Percentiles rank a stretch among this genome's conserved stretches.
phyloP scores from a whole-genome alignment of 2,797 vertebrate genomes.

The Sus cebifrons region DNA sequence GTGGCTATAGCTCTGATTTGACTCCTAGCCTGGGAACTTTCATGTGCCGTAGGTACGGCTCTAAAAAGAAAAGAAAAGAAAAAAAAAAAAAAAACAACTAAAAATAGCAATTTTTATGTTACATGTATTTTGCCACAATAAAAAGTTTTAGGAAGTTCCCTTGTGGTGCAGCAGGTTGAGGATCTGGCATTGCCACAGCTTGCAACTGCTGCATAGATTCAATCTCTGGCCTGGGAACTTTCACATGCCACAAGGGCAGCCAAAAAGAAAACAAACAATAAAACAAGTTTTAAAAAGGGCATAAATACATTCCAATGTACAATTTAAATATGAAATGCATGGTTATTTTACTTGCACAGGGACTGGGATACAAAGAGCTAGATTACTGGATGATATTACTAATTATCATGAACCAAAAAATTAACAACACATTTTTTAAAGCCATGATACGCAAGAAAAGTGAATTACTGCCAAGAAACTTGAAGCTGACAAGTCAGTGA shows the following conservation, averaged over 20 bases:
- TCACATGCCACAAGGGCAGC: no score
- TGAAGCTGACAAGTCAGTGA: not conserved
- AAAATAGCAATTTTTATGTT: not conserved
- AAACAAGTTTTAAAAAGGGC: conserved; percentile 8
- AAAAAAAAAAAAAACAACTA: not conserved
- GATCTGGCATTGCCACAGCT: no score
- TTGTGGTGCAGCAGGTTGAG: no score
- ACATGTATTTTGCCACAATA: not conserved
- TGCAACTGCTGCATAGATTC: no score
- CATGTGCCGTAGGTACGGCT: no score
- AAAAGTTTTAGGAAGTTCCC: not conserved
- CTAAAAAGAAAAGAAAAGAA: no score
- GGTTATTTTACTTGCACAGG: not conserved
- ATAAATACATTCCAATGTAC: not conserved
- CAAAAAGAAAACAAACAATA: not conserved
- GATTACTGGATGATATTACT: not conserved
- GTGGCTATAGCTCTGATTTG: no score
- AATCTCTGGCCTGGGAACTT: no score
- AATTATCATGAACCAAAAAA: conserved; percentile 42
- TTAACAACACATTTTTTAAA: conserved; percentile 28
- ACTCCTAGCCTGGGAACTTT: no score
- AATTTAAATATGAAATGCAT: conserved; percentile 66
- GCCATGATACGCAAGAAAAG: conserved; percentile 13
- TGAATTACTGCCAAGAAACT: not conserved
- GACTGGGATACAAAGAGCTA: conserved; percentile 35